Conservation (phyloP, 2,113 vertebrate genomes). For the Rousettus leschenaultii region DNA sequence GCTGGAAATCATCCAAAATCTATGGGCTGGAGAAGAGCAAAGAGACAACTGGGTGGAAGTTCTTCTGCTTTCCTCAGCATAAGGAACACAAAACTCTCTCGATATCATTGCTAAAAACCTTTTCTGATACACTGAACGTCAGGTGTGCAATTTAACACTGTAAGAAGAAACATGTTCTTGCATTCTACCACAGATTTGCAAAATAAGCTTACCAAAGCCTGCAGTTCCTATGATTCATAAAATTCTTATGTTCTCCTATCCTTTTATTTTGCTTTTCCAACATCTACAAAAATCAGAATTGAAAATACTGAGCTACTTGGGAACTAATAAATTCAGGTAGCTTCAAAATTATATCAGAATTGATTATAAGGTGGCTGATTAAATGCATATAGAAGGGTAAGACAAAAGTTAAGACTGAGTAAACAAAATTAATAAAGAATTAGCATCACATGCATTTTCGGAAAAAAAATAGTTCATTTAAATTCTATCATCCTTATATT, state of each 20-base stretch:
- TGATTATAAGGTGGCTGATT: not conserved
- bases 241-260: not conserved
- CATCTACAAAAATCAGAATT: not conserved
- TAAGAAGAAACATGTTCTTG: not conserved
- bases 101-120: conserved; percentile 62
- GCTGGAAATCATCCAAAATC: conserved; percentile 87
- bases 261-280: conserved; percentile 46
- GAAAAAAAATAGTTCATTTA: not conserved
- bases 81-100: conserved; percentile 65
- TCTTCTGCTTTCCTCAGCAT: conserved; percentile 73
- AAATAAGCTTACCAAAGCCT: conserved; percentile 16
- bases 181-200: conserved; percentile 21
- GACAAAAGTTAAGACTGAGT: not conserved
- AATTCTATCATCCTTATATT: not conserved
- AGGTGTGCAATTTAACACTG: not conserved
- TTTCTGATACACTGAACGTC: conserved; percentile 47
- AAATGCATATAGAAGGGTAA: conserved; percentile 15
- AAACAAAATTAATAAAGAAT: not conserved
- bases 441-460: not conserved
- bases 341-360: not conserved
- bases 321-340: conserved; percentile 39
- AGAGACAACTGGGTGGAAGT: conserved; percentile 74
- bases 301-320: conserved; percentile 17
- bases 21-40: conserved; percentile 74
- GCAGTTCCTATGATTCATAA: conserved; percentile 22